Conservation (phyloP, 2,888 invertebrate genomes). For the Tanytarsus gracilentus region DNA sequence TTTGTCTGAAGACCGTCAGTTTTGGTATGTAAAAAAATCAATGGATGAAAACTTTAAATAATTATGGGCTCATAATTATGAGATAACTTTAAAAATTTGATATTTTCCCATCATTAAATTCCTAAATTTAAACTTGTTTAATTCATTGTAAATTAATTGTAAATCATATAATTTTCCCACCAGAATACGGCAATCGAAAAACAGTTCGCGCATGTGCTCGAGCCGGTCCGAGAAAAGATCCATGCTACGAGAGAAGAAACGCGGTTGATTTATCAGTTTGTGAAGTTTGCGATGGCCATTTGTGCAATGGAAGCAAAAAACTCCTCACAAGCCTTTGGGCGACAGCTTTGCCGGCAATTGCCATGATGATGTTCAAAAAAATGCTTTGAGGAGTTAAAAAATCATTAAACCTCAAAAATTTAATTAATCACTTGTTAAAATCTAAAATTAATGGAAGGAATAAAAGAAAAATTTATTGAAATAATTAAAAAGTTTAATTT, state of each 20-base stretch:
- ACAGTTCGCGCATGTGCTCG: slow-evolving; percentile 19
- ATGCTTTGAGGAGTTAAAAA: too few relatives aligned
- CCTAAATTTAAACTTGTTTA: neutral
- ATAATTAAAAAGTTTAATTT: too few relatives aligned
- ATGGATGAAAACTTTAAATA: neutral
- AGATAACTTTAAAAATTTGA: too few relatives aligned
- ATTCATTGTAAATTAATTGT: neutral
- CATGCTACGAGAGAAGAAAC: slow-evolving; percentile 16
- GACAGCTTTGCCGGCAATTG: neutral
- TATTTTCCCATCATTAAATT: too few relatives aligned
- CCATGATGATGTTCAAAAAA: slow-evolving; percentile 1
- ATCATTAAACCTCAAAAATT: too few relatives aligned
- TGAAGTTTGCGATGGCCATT: slow-evolving; percentile 22
- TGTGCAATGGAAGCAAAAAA: slow-evolving; percentile 18
- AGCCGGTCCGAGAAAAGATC: slow-evolving; percentile 20
- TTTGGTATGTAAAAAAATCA: slow-evolving; percentile 6
- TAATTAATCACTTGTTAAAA: too few relatives aligned
- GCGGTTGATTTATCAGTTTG: slow-evolving; percentile 12
- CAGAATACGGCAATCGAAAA: slow-evolving; percentile 26
- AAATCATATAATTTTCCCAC: too few relatives aligned
- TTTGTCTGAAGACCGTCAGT: slow-evolving; percentile 18
- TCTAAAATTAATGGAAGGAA: too few relatives aligned
- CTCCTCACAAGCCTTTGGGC: neutral
- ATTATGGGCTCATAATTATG: neutral
- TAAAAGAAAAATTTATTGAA: too few relatives aligned